These are phyloP conservation scores for Drosophila kokeensis DNA, from an alignment of 2,888 invertebrate genomes.

Conservation along the genomic window DNA sequence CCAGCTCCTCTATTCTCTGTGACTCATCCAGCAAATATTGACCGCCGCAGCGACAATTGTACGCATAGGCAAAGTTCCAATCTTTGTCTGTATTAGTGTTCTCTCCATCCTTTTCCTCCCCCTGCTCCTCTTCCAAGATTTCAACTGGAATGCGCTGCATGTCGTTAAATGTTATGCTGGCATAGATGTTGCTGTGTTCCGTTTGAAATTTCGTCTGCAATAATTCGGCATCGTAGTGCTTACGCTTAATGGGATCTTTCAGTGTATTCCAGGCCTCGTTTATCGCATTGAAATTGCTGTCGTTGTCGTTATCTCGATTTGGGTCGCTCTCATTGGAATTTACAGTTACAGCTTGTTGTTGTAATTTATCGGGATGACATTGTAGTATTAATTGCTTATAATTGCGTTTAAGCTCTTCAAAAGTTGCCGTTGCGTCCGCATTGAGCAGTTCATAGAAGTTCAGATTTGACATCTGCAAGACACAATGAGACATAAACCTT, in stretches of 20 bases:
- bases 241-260: conserved; percentile 87
- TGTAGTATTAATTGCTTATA: conserved; percentile 84
- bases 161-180: conserved; percentile 84
- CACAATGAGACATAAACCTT: conserved; percentile 29
- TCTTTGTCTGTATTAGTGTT: conserved; percentile 53
- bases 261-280: conserved; percentile 91
- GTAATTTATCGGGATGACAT: conserved; percentile 85
- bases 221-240: conserved; percentile 88
- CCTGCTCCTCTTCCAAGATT: conserved; percentile 31
- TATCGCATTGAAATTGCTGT: conserved; percentile 86
- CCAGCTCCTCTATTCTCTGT: conserved; percentile 52
- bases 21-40: conserved; percentile 83
- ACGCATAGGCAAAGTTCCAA: conserved; percentile 82
- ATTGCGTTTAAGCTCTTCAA: conserved; percentile 82
- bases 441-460: conserved; percentile 83
- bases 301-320: conserved; percentile 60
- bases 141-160: conserved; percentile 82
- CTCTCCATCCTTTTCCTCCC: conserved; percentile 16
- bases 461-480: conserved; percentile 71
- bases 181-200: conserved; percentile 87
- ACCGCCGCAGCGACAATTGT: conserved; percentile 90
- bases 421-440: conserved; percentile 67
- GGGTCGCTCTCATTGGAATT: conserved; percentile 53
- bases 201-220: conserved; percentile 87
- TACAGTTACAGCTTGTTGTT: conserved; percentile 52